Conservation (phyloP, 2,888 invertebrate genomes). For the Lumbricus terrestris region DNA sequence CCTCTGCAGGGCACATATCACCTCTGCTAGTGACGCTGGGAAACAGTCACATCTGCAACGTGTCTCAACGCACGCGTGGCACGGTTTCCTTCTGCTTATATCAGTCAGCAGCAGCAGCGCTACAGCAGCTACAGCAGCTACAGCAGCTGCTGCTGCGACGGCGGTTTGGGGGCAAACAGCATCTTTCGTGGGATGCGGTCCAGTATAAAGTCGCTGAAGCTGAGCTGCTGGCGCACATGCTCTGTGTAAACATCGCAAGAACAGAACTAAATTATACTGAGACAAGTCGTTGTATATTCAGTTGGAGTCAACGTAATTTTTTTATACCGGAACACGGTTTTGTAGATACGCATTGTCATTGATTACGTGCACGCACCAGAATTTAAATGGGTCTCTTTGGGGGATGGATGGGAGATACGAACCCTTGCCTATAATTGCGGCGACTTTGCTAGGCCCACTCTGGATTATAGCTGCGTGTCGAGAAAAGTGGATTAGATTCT, state of each 20-base stretch:
- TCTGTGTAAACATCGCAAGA: neutral
- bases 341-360: neutral
- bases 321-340: neutral
- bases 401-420: neutral
- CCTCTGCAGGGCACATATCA: neutral
- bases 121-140: neutral
- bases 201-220: neutral
- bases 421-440: neutral
- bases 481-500: neutral
- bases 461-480: neutral
- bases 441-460: neutral
- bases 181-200: neutral
- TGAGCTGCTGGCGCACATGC: conserved; percentile 3
- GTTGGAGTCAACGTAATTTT: neutral
- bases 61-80: neutral
- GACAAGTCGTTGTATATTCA: neutral
- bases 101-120: neutral
- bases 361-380: neutral
- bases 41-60: conserved; percentile 3
- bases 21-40: neutral
- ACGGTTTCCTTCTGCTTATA: neutral
- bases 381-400: neutral
- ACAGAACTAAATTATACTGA: neutral
- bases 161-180: neutral
- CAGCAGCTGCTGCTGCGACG: neutral